Percentiles rank a stretch among this genome's conserved stretches.
Evolutionary conservation across 1,140 invertebrate genomes (phyloP).

Genomic region (Caenorhabditis brenneri): DNA sequence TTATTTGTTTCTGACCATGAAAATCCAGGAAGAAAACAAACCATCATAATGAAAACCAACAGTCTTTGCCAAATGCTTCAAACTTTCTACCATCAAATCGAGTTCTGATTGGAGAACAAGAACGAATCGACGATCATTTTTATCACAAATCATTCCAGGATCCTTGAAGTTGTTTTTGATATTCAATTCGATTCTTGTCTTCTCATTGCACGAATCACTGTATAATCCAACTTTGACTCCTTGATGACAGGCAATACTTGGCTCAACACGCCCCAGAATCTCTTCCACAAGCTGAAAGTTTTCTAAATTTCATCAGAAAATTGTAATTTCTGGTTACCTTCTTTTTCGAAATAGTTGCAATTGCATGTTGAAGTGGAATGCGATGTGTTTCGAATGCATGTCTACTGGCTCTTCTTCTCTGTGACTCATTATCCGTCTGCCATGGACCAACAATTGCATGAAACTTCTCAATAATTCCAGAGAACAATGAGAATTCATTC

Average conservation of each 20-base stretch:
- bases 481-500: conserved; percentile 49
- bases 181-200: conserved; percentile 36
- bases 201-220: conserved; percentile 31
- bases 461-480: conserved; percentile 52
- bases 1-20: too few species aligned
- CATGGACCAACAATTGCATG: conserved; percentile 54
- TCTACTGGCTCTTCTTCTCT: conserved; percentile 48
- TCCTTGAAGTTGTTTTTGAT: conserved; percentile 42
- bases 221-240: conserved; percentile 53
- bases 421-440: conserved; percentile 46
- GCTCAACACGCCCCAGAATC: conserved; percentile 51
- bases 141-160: conserved; percentile 47
- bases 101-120: conserved; percentile 53
- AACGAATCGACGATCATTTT: conserved; percentile 48
- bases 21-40: neutral
- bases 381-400: conserved; percentile 55
- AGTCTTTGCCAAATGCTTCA: conserved; percentile 44
- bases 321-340: neutral
- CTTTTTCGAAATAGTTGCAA: neutral
- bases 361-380: conserved; percentile 48
- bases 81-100: conserved; percentile 42
- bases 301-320: neutral
- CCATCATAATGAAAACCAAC: conserved; percentile 48
- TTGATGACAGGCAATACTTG: conserved; percentile 48
- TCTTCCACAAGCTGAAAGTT: conserved; percentile 29